Conservation (phyloP, 1,140 invertebrate genomes). For the Druon quercuslanigerum region DNA sequence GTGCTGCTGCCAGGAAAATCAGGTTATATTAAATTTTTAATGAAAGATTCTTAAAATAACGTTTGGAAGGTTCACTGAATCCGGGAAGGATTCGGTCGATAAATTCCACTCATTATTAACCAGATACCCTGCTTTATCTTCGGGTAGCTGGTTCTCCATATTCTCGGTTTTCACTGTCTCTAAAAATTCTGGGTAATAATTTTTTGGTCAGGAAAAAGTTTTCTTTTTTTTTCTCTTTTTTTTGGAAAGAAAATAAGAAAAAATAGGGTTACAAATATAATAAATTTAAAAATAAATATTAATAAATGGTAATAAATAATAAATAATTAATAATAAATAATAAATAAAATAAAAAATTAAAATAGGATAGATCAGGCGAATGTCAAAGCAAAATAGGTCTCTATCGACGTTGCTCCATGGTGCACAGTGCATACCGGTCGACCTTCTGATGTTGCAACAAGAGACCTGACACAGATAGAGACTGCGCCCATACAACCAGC, state of each 20-base stretch:
- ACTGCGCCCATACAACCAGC: slow-evolving; percentile 55
- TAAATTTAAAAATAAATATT: too few relatives aligned
- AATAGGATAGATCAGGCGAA: slow-evolving; percentile 16
- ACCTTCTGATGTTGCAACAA: slow-evolving; percentile 74
- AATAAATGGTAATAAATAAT: too few relatives aligned
- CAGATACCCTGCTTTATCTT: slow-evolving; percentile 55
- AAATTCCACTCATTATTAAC: slow-evolving; percentile 59
- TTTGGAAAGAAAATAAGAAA: background rate
- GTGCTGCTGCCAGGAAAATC: slow-evolving; percentile 25
- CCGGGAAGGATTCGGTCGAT: slow-evolving; percentile 50
- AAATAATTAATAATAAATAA: too few relatives aligned
- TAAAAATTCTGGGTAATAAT: too few relatives aligned
- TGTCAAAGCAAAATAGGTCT: slow-evolving; percentile 27
- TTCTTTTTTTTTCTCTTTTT: background rate
- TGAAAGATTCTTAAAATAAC: slow-evolving; percentile 57
- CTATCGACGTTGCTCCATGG: slow-evolving; percentile 57
- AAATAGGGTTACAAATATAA: background rate
- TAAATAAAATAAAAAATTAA: too few relatives aligned
- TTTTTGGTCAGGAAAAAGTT: too few relatives aligned
- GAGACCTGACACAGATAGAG: slow-evolving; percentile 73
- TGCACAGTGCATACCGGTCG: slow-evolving; percentile 68
- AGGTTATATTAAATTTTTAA: slow-evolving; percentile 50
- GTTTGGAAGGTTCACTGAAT: slow-evolving; percentile 42
- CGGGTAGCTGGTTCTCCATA: background rate
- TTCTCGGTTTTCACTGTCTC: background rate